These are phyloP conservation scores for Sebastes hopkinsi DNA, from an alignment of 2,797 vertebrate species.

Conservation along the genomic window DNA sequence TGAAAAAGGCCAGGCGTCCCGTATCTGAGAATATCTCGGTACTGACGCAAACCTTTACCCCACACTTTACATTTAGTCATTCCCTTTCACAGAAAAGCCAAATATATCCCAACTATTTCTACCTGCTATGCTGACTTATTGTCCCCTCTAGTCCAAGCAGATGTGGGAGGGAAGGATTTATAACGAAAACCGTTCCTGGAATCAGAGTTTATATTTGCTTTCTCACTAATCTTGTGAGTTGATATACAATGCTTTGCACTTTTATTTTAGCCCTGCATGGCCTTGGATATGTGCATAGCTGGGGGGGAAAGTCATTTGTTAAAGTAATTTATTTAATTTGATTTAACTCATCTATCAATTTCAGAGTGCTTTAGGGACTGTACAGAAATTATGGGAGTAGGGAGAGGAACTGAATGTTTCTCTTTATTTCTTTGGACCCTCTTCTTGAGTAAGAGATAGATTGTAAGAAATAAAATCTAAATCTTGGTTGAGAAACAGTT, in stretches of 20 bases:
- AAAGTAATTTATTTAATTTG: conserved; percentile 36
- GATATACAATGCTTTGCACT: conserved; percentile 46
- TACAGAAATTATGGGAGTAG: neutral
- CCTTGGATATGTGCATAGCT: conserved; percentile 16
- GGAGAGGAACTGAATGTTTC: neutral
- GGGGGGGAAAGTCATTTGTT: conserved; percentile 19
- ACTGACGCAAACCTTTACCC: conserved; percentile 66
- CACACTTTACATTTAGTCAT: conserved; percentile 69
- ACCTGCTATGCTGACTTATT: conserved; percentile 67
- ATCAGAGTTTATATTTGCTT: conserved; percentile 65
- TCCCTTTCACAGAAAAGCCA: conserved; percentile 56
- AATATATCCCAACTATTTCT: conserved; percentile 61
- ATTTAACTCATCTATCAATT: conserved; percentile 33
- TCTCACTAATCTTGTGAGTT: conserved; percentile 55
- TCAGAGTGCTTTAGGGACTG: neutral
- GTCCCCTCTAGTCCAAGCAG: conserved; percentile 43
- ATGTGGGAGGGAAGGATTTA: conserved; percentile 63
- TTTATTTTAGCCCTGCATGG: conserved; percentile 31
- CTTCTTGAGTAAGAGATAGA: neutral
- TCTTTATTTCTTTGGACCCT: neutral
- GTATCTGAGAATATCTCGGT: conserved; percentile 72
- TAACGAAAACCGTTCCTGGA: conserved; percentile 59
- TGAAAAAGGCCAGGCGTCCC: conserved; percentile 77
- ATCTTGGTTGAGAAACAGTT: neutral
- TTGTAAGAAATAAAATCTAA: neutral